Conservation (phyloP, 37 sponge, comb jelly and placozoan genomes). For the Hormiphora californensis region DNA sequence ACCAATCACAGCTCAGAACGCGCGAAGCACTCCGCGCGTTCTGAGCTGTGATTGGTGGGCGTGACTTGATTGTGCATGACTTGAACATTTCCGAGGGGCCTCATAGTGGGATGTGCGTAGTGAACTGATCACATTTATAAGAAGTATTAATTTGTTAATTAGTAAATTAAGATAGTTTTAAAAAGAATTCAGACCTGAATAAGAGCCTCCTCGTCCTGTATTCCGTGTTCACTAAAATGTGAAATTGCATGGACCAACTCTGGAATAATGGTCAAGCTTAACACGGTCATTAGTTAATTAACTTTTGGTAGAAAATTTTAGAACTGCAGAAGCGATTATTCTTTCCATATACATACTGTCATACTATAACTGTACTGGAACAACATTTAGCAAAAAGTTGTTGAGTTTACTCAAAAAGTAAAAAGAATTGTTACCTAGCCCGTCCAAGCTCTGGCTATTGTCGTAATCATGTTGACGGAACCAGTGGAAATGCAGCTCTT, state of each 20-base stretch:
- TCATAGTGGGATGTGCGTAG: too few relatives aligned
- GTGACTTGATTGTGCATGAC: too few relatives aligned
- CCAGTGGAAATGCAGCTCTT: slow-evolving; percentile 38
- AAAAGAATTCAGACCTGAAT: neutral
- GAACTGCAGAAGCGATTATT: too few relatives aligned
- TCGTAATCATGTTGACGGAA: slow-evolving; percentile 42
- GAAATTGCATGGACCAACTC: slow-evolving; percentile 47
- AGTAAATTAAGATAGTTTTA: too few relatives aligned
- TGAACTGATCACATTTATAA: too few relatives aligned
- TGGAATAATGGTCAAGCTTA: neutral
- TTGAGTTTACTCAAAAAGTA: neutral
- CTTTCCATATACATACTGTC: neutral
- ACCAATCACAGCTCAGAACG: too few relatives aligned
- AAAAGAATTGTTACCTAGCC: neutral
- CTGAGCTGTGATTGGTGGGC: too few relatives aligned
- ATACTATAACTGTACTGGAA: neutral
- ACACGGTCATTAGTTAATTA: too few relatives aligned
- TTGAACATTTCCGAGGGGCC: too few relatives aligned
- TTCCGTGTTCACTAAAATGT: slow-evolving; percentile 6
- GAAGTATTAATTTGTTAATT: too few relatives aligned
- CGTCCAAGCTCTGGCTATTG: slow-evolving; percentile 9
- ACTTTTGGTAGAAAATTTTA: too few relatives aligned
- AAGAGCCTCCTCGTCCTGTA: neutral
- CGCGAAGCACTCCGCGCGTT: too few relatives aligned
- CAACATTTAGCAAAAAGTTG: neutral